phyloP scores from a whole-genome alignment of 2,888 invertebrate genomes.

The Entomobrya proxima region DNA sequence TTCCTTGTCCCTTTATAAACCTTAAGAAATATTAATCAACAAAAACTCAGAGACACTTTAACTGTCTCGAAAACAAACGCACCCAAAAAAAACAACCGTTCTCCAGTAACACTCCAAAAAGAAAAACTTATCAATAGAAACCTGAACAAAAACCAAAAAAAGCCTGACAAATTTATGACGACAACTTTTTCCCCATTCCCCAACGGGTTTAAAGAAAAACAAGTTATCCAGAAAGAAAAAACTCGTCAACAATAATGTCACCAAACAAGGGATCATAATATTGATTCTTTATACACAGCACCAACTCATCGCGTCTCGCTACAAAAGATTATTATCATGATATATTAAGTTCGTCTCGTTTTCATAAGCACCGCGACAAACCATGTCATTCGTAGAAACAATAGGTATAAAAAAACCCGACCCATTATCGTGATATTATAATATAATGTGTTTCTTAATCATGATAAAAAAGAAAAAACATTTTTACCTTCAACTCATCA shows the following conservation, averaged over 20 bases:
- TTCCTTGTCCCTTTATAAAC: no score
- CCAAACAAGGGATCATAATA: conserved; percentile 44
- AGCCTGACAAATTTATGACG: conserved; percentile 71
- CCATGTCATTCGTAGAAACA: neutral
- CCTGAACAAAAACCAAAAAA: no score
- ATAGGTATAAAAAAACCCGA: conserved; percentile 49
- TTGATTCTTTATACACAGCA: conserved; percentile 1
- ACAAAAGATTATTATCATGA: conserved; percentile 55
- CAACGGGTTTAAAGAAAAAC: conserved; percentile 42
- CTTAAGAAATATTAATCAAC: no score
- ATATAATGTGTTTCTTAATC: conserved; percentile 65
- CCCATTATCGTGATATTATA: conserved; percentile 66
- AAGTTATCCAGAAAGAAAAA: neutral
- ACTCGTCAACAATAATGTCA: conserved; percentile 44
- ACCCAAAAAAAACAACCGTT: neutral
- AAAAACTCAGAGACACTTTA: no score
- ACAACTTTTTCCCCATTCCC: conserved; percentile 65
- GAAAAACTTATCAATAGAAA: no score
- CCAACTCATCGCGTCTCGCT: neutral
- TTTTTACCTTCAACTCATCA: no score
- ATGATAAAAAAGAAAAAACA: conserved; percentile 14
- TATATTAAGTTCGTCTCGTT: conserved; percentile 59
- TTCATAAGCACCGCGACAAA: conserved; percentile 44
- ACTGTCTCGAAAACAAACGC: neutral
- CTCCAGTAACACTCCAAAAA: no score